Evolutionary conservation across 35 echinoderm and acorn worm genomes (phyloP).

Genomic region (Acanthaster planci): DNA sequence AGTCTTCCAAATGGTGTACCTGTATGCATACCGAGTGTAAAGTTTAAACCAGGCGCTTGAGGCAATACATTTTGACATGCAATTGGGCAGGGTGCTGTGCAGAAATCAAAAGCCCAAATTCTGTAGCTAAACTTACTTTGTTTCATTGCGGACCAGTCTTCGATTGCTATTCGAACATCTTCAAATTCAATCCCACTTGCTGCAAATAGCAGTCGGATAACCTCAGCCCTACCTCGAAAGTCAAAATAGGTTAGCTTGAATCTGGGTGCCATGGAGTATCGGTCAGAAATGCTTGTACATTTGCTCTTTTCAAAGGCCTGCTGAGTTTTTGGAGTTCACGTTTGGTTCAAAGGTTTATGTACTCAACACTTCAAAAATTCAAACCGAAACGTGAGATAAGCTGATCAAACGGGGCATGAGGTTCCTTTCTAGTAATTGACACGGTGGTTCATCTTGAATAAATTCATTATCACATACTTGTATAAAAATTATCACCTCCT

Average conservation of each 20-base stretch:
- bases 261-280: background rate
- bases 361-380: no score
- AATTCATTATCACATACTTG: no score
- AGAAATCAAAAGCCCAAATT: background rate
- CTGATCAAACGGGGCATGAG: no score
- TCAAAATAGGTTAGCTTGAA: background rate
- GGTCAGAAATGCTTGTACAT: no score
- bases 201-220: background rate
- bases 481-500: no score
- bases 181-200: background rate
- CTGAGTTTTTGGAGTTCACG: no score
- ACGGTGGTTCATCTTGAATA: no score
- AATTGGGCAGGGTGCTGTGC: background rate
- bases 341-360: no score
- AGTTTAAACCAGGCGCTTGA: background rate
- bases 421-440: no score
- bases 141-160: background rate
- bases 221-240: background rate
- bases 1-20: background rate
- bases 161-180: background rate
- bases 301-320: no score
- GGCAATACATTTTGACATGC: background rate
- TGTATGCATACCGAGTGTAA: background rate
- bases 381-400: no score
- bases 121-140: background rate